Conservation (phyloP, 2,888 invertebrate species). For the Nemotelus nigrinus region DNA sequence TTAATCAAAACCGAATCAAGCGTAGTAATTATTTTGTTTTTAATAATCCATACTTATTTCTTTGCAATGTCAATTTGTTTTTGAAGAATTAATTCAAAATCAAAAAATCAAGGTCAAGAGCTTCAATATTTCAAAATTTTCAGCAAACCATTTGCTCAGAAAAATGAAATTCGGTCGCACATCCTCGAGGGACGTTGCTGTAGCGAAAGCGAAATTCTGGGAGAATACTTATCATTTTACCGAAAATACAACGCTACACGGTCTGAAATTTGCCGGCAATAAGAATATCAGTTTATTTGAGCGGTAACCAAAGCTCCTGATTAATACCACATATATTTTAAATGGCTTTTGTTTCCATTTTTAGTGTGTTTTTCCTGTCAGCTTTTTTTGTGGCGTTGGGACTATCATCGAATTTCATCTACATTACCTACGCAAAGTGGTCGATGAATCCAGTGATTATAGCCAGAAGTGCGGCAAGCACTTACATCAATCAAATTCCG, state of each 20-base stretch:
- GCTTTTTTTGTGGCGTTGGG: constrained; percentile 73
- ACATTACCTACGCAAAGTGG: constrained; percentile 79
- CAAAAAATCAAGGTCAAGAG: too few relatives aligned
- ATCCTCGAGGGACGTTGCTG: too few relatives aligned
- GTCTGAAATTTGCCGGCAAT: constrained; percentile 12
- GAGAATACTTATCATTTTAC: constrained; percentile 23
- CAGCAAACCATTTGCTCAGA: too few relatives aligned
- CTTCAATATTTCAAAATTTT: too few relatives aligned
- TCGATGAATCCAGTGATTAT: constrained; percentile 79
- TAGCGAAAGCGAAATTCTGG: background rate
- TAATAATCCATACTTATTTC: too few relatives aligned
- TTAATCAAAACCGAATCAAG: too few relatives aligned
- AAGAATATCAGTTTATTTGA: constrained; percentile 8
- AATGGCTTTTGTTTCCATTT: constrained; percentile 9
- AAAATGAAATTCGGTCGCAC: too few relatives aligned
- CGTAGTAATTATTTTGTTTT: too few relatives aligned
- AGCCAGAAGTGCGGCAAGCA: constrained; percentile 76
- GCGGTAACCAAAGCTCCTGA: background rate
- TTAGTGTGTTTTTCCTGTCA: constrained; percentile 76
- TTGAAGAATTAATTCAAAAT: too few relatives aligned
- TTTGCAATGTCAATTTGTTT: too few relatives aligned
- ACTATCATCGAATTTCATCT: constrained; percentile 76
- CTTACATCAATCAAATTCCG: constrained; percentile 74
- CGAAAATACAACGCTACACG: constrained; percentile 13
- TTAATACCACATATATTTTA: background rate